A percentile compares a stretch with the other conserved stretches of the same genome.
Conservation (phyloP, 2,113 vertebrate genomes). For the Lamprologus sp. region DNA sequence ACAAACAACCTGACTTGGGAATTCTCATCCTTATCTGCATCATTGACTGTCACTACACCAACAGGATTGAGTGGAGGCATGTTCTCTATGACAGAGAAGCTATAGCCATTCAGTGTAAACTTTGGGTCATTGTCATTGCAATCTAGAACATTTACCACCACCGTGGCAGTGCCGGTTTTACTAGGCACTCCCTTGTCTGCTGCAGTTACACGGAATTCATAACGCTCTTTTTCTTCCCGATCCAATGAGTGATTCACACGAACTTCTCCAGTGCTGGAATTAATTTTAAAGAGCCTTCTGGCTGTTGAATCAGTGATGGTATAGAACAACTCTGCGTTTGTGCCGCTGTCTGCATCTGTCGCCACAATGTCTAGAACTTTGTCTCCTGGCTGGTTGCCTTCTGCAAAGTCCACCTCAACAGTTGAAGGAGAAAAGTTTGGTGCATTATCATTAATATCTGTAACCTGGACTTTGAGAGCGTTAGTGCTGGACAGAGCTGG, state of each 20-base stretch:
- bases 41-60: slow-evolving; percentile 92
- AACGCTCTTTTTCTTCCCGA: slow-evolving; percentile 83
- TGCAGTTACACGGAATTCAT: slow-evolving; percentile 85
- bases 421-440: slow-evolving; percentile 82
- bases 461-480: slow-evolving; percentile 91
- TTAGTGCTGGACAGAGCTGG: slow-evolving; percentile 95
- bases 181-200: slow-evolving; percentile 89
- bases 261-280: slow-evolving; percentile 80
- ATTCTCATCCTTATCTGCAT: slow-evolving; percentile 90
- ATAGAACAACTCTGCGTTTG: slow-evolving; percentile 86
- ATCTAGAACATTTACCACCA: slow-evolving; percentile 86
- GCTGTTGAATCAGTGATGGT: slow-evolving; percentile 76
- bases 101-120: slow-evolving; percentile 94
- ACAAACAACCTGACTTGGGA: slow-evolving; percentile 82
- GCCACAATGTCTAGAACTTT: slow-evolving; percentile 82
- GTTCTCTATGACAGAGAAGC: slow-evolving; percentile 95
- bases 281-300: slow-evolving; percentile 82
- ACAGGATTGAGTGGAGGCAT: slow-evolving; percentile 90
- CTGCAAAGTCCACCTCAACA: slow-evolving; percentile 83
- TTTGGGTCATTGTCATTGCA: slow-evolving; percentile 97
- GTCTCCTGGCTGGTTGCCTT: slow-evolving; percentile 87
- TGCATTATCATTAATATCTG: slow-evolving; percentile 90
- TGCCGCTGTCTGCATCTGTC: slow-evolving; percentile 86
- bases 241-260: slow-evolving; percentile 85
- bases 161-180: slow-evolving; percentile 87